Conservation (phyloP, 1,140 invertebrate genomes). For the Lineus longissimus region DNA sequence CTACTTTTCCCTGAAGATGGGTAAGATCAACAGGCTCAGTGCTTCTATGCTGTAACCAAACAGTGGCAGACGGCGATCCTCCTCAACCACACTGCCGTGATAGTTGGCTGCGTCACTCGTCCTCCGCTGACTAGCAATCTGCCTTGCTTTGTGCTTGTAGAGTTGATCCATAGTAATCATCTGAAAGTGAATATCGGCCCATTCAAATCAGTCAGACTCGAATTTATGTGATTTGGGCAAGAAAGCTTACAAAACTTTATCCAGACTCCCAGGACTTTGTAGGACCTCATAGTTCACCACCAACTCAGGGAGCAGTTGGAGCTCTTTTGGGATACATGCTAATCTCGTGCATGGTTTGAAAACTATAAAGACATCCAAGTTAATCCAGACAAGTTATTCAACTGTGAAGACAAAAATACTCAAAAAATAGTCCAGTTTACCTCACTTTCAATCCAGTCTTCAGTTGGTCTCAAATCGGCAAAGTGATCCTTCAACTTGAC, state of each 20-base stretch:
- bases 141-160: slow-evolving; percentile 49
- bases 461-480: slow-evolving; percentile 79
- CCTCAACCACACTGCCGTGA: slow-evolving; percentile 46
- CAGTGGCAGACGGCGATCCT: slow-evolving; percentile 80
- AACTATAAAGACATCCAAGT: too few species aligned
- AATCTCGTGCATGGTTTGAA: too few species aligned
- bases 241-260: too few species aligned
- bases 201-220: too few species aligned
- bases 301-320: too few species aligned
- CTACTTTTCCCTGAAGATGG: slow-evolving; percentile 95
- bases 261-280: too few species aligned
- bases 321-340: too few species aligned
- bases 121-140: slow-evolving; percentile 31
- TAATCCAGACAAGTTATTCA: too few species aligned
- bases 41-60: slow-evolving; percentile 95
- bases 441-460: slow-evolving; percentile 68
- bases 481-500: slow-evolving; percentile 88
- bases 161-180: slow-evolving; percentile 63
- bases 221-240: too few species aligned
- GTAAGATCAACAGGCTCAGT: slow-evolving; percentile 86
- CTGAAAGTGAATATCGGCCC: slow-evolving; percentile 13
- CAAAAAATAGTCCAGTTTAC: too few species aligned
- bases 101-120: slow-evolving; percentile 16
- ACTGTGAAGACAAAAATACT: too few species aligned
- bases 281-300: too few species aligned